Percentiles rank a stretch among this genome's conserved stretches.
phyloP scores from a whole-genome alignment of 2,888 invertebrate species.

The Habrosyne pyritoides region DNA sequence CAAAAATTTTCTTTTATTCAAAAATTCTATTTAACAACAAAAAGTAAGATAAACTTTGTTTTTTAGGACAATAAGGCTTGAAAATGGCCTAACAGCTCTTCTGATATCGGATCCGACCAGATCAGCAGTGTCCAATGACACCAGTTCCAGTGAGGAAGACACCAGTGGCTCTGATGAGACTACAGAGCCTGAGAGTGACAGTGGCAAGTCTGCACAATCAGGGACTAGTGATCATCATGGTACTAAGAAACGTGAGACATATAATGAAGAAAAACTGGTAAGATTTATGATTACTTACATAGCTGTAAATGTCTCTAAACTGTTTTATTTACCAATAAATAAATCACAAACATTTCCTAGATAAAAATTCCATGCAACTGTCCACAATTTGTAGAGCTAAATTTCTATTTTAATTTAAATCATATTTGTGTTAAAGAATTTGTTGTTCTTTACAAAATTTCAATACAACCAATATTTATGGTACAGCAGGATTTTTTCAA shows the following conservation, averaged over 20 bases:
- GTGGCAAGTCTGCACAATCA: slow-evolving; percentile 60
- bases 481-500: no score
- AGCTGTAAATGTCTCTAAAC: no score
- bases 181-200: slow-evolving; percentile 72
- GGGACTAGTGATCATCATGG: slow-evolving; percentile 65
- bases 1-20: no score
- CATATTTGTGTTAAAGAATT: no score
- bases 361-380: background rate
- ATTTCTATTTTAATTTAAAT: no score
- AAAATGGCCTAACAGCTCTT: slow-evolving; percentile 89
- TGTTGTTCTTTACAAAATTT: no score
- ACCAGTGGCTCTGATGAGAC: slow-evolving; percentile 57
- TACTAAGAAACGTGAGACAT: slow-evolving; percentile 52
- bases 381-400: background rate
- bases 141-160: slow-evolving; percentile 63
- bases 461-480: no score
- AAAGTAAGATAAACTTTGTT: background rate
- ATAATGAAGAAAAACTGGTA: slow-evolving; percentile 78
- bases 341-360: no score
- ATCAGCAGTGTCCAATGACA: slow-evolving; percentile 43
- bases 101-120: slow-evolving; percentile 86
- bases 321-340: no score
- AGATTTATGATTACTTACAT: slow-evolving; percentile 28
- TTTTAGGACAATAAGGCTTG: slow-evolving; percentile 84
- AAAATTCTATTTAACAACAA: no score